Evolutionary conservation across 2,113 vertebrate genomes (phyloP).

Genomic region (Athene cunicularia): DNA sequence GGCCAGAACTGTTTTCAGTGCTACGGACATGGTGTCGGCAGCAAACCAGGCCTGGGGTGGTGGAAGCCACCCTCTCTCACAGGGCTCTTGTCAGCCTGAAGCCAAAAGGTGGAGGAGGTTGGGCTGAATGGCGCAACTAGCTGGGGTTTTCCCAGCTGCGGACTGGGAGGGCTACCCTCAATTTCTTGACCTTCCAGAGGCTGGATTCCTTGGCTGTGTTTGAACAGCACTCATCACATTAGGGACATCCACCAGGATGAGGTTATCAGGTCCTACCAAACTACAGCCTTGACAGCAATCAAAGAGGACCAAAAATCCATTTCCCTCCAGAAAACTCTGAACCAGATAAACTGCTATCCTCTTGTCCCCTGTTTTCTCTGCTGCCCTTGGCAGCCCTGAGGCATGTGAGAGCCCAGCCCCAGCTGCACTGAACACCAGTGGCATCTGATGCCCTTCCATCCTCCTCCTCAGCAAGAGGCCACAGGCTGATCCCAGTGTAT

Average conservation of each 20-base stretch:
- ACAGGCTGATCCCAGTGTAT: background rate
- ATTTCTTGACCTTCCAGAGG: background rate
- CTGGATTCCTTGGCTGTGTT: background rate
- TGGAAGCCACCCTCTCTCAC: background rate
- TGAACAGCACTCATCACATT: background rate
- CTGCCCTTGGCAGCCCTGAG: background rate
- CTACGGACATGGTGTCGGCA: rapidly evolving
- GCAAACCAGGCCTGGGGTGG: background rate
- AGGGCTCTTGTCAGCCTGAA: background rate
- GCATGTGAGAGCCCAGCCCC: background rate
- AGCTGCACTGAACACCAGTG: background rate
- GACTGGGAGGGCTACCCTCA: background rate
- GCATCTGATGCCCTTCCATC: background rate
- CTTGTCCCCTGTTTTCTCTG: background rate
- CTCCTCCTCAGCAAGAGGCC: background rate
- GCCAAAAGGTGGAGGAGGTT: background rate
- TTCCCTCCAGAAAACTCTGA: background rate
- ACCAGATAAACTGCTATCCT: background rate
- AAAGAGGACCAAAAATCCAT: background rate
- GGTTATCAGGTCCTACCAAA: background rate
- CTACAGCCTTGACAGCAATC: background rate
- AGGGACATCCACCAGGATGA: background rate
- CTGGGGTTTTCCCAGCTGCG: background rate
- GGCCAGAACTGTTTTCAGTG: background rate
- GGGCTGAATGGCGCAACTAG: background rate